These are phyloP conservation scores for Thomomys bottae DNA, from an alignment of 2,113 vertebrate genomes.

Conservation along the genomic window DNA sequence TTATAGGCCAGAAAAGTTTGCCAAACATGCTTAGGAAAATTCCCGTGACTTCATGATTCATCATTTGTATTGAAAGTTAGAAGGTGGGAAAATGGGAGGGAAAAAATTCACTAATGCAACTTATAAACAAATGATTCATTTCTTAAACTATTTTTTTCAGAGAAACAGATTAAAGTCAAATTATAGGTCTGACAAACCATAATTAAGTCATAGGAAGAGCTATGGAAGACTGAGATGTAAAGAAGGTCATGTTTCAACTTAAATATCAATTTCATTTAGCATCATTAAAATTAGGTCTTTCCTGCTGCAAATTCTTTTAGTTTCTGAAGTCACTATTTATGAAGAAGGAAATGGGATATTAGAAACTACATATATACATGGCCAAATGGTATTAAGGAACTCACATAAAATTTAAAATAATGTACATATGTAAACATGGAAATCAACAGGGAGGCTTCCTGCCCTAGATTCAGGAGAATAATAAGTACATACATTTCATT, in stretches of 20 bases:
- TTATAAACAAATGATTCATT: conserved; percentile 78
- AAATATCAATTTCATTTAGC: conserved; percentile 71
- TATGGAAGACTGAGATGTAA: conserved; percentile 56
- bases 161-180: conserved; percentile 73
- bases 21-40: conserved; percentile 74
- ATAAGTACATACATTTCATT: not conserved
- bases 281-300: conserved; percentile 68
- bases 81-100: conserved; percentile 70
- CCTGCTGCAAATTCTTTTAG: conserved; percentile 51
- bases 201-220: conserved; percentile 71
- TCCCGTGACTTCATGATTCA: conserved; percentile 74
- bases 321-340: conserved; percentile 58
- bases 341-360: conserved; percentile 60
- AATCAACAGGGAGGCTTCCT: conserved; percentile 8
- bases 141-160: conserved; percentile 74
- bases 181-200: conserved; percentile 71
- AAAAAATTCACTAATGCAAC: conserved; percentile 64
- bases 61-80: conserved; percentile 79
- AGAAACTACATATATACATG: conserved; percentile 8
- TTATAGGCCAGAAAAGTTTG: conserved; percentile 71
- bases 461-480: not conserved
- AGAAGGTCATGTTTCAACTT: conserved; percentile 66
- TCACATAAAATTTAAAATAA: conserved; percentile 42
- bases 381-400: conserved; percentile 43
- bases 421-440: not conserved